These are phyloP conservation scores for Maconellicoccus hirsutus DNA, from an alignment of 1,140 invertebrate genomes.

Conservation along the genomic window DNA sequence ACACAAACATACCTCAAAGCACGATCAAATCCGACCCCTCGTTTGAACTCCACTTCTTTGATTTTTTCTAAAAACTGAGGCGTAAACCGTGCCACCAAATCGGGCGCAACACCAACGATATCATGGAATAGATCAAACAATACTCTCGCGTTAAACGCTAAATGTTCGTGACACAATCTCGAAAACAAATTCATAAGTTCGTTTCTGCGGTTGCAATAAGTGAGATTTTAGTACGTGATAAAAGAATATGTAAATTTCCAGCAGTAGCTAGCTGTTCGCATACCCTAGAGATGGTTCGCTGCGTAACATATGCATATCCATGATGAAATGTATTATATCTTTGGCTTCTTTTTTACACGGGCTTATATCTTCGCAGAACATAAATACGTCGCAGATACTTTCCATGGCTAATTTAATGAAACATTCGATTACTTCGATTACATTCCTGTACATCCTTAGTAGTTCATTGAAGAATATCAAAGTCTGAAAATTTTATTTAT, in stretches of 20 bases:
- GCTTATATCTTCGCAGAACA: slow-evolving; percentile 23
- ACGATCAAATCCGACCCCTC: slow-evolving; percentile 28
- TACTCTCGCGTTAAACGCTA: slow-evolving; percentile 27
- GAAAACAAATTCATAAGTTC: slow-evolving; percentile 23
- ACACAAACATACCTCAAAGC: slow-evolving; percentile 23
- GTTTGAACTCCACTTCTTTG: slow-evolving; percentile 26
- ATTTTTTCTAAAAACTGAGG: slow-evolving; percentile 26
- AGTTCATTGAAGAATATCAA: slow-evolving; percentile 23
- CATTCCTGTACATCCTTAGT: background rate
- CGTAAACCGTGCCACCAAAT: slow-evolving; percentile 24
- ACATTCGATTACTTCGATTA: background rate
- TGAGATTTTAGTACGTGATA: background rate
- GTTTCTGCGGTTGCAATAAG: background rate
- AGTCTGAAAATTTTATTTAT: slow-evolving; percentile 23
- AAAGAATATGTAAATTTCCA: background rate
- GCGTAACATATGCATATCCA: background rate
- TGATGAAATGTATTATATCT: slow-evolving; percentile 18
- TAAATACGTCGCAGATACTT: slow-evolving; percentile 17
- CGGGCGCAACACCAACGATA: slow-evolving; percentile 21
- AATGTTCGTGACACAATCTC: slow-evolving; percentile 26
- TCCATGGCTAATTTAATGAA: slow-evolving; percentile 15
- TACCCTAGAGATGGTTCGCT: background rate
- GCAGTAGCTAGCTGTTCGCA: background rate
- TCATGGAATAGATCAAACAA: slow-evolving; percentile 26
- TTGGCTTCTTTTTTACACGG: slow-evolving; percentile 16